A percentile compares a stretch with the other conserved stretches of the same genome.
phyloP scores from a whole-genome alignment of 2,888 invertebrate species.

The Drosophila phalerata region DNA sequence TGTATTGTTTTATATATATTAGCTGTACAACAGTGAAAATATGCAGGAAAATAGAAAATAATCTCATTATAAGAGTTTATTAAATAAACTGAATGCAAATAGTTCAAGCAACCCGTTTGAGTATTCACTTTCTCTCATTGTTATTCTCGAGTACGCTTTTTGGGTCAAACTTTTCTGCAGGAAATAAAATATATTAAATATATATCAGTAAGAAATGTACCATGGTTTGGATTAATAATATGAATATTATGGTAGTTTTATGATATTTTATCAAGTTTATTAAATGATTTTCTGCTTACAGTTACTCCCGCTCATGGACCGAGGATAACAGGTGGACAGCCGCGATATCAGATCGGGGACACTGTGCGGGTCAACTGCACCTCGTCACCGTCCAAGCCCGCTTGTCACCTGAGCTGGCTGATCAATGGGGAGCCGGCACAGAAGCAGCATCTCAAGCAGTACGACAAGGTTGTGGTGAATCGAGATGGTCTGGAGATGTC shows the following conservation, averaged over 20 bases:
- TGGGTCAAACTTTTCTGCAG: no score
- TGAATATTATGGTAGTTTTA: no score
- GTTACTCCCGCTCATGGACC: conserved; percentile 93
- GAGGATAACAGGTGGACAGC: conserved; percentile 91
- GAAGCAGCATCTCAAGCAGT: conserved; percentile 86
- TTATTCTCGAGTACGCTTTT: not conserved
- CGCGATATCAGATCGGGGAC: conserved; percentile 93
- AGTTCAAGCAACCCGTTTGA: not conserved
- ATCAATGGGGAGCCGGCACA: conserved; percentile 93
- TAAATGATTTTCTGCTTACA: conserved; percentile 83
- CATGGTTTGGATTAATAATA: no score
- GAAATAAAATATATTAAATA: no score
- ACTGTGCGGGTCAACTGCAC: conserved; percentile 93
- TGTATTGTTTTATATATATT: conserved; percentile 9
- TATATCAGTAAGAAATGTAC: no score
- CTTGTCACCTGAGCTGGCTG: conserved; percentile 93
- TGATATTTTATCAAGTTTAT: no score
- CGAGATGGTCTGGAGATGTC: conserved; percentile 90
- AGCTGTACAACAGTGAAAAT: conserved; percentile 17
- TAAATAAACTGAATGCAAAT: conserved; percentile 20
- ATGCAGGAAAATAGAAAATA: conserved; percentile 24
- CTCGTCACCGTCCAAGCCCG: conserved; percentile 93
- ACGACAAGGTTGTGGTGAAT: conserved; percentile 86
- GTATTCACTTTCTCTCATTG: not conserved
- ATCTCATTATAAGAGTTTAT: conserved; percentile 30